These are phyloP conservation scores for Dinothrombium tinctorium DNA, from an alignment of 1,140 invertebrate species.

Conservation along the genomic window DNA sequence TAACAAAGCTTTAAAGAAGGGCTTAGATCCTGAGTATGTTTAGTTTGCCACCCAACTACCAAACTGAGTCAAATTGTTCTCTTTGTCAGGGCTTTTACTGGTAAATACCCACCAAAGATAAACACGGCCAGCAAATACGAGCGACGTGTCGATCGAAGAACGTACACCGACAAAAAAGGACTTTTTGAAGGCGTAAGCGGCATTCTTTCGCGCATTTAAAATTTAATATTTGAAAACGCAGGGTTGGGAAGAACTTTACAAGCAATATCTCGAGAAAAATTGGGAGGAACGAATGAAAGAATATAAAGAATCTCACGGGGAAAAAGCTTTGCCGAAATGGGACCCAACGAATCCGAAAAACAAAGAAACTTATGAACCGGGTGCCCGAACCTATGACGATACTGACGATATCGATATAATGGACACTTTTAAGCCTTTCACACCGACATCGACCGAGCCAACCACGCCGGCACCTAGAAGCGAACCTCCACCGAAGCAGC, in stretches of 20 bases:
- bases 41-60: neutral
- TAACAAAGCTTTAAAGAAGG: conserved; percentile 22
- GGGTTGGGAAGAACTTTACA: conserved; percentile 15
- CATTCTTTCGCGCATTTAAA: neutral
- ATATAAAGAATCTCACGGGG: conserved; percentile 16
- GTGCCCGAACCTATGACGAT: conserved; percentile 11
- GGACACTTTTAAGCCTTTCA: conserved; percentile 4
- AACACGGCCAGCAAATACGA: conserved; percentile 31
- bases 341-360: conserved; percentile 15
- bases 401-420: conserved; percentile 9
- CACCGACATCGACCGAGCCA: neutral
- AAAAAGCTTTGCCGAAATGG: conserved; percentile 13
- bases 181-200: conserved; percentile 23
- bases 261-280: conserved; percentile 11
- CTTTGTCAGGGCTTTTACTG: conserved; percentile 48
- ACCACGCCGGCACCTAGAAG: too few species aligned
- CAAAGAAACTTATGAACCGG: conserved; percentile 15
- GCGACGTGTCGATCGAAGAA: conserved; percentile 28
- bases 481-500: neutral
- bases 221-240: neutral
- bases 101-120: conserved; percentile 59
- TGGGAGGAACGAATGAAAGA: conserved; percentile 16
- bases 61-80: conserved; percentile 11
- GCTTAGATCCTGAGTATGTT: conserved; percentile 22
- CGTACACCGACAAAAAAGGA: conserved; percentile 23